Base-by-base conservation (phyloP, 2,113 vertebrate species). In the Equus quagga region DNA sequence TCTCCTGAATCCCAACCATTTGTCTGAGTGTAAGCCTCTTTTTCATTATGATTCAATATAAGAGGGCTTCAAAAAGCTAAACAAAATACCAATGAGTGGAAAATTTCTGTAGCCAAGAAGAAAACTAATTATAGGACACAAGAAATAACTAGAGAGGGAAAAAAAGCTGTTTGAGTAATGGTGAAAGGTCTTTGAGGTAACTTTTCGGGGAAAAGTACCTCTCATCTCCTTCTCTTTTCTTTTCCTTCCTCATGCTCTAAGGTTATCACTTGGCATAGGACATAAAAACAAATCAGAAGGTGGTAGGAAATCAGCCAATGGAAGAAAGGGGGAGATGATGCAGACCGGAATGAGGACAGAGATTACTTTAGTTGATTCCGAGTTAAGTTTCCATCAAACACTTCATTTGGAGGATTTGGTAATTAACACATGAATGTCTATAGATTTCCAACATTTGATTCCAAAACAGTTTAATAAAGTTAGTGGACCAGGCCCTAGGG, bases 81-180 rank as follows among this genome's bases (percentile, higher is more conserved):
- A 78, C 46, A 93, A 76, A 91, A 31, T 54, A 80, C n/a, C 17
- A 80, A 26, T 62, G 46, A 44, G 7, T 89, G 18, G 26, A 89
- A 80, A 76, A 31, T 70, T 67, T 80, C 46, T 97, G 26, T 88
- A 65, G 33, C 58, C 31, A 85, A 87, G n/a, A 81, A 84, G 51
- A 93, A 49, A 83, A 92, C 81, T 78, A 58, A 46, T 58, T 85
- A 69, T 49, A 73, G n/a, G 76, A 94, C 24, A 70, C 5, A 65
- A 9, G 15, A 93, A 93, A 82, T 89, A 67, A 64, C 17, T 3
- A 72, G 46, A 79, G 60, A 89, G 44, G 44, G 10, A 23, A 72
- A 90, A 81, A 54, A 46, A 26, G 31, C 0, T n/a, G 41, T 91
- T 70, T 65, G 72, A 89, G 19, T 41, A 33, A 69, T 92, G 44